Conservation (phyloP, 2,113 vertebrate species). For the Stigmatopora nigra region DNA sequence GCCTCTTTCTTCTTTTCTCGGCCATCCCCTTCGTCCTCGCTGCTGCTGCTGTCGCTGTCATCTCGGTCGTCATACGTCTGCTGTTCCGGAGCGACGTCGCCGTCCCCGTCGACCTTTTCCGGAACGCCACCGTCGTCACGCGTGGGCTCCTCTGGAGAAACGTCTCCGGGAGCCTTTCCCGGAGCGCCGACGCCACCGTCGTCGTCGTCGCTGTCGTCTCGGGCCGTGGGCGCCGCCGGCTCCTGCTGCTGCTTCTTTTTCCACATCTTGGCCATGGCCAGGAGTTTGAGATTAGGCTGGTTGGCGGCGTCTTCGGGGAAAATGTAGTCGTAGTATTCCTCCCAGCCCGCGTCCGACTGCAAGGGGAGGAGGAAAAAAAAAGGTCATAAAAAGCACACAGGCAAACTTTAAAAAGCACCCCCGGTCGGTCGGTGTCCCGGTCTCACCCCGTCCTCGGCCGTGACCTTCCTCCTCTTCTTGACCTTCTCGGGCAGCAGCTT, state of each 20-base stretch:
- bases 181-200: conserved; percentile 41
- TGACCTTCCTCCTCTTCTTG: conserved; percentile 96
- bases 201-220: conserved; percentile 48
- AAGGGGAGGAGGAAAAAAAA: neutral
- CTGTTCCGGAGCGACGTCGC: neutral
- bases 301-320: conserved; percentile 97
- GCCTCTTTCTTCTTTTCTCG: conserved; percentile 16
- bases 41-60: conserved; percentile 39
- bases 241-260: conserved; percentile 81
- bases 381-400: neutral
- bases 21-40: conserved; percentile 11
- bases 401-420: neutral
- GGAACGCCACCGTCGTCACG: conserved; percentile 25
- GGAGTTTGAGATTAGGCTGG: conserved; percentile 94
- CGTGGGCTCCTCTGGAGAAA: neutral
- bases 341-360: conserved; percentile 95
- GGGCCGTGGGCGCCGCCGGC: conserved; percentile 21
- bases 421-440: too few relatives aligned
- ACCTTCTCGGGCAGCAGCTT: conserved; percentile 96
- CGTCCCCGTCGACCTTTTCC: conserved; percentile 7
- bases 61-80: conserved; percentile 27
- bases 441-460: conserved; percentile 94
- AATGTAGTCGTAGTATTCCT: conserved; percentile 98
- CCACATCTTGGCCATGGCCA: conserved; percentile 98
- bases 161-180: conserved; percentile 37